Percentiles rank a stretch among this genome's conserved stretches.
Evolutionary conservation across 1,140 invertebrate genomes (phyloP).

Genomic region (Helicoverpa zea): DNA sequence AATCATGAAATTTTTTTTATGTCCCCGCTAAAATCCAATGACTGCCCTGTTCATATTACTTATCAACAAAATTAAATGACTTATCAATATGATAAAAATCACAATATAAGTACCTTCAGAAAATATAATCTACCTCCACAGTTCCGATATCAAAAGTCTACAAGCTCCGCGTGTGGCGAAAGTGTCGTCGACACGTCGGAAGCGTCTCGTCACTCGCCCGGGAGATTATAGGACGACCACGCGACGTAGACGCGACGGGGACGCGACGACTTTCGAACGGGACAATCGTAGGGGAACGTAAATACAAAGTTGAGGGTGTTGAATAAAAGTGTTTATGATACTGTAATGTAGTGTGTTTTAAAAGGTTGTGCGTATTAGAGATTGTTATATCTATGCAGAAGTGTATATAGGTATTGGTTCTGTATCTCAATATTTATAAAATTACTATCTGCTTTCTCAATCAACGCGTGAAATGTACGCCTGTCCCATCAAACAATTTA

Average conservation of each 20-base stretch:
- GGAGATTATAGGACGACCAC: constrained; percentile 50
- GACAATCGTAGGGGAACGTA: constrained; percentile 26
- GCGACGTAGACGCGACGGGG: not conserved
- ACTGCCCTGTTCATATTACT: no score
- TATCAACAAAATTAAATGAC: no score
- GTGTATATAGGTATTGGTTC: no score
- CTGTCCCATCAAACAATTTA: constrained; percentile 13
- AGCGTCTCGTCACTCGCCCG: constrained; percentile 43
- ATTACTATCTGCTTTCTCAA: no score
- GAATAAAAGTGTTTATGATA: constrained; percentile 9
- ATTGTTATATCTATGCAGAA: not conserved
- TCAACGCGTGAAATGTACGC: not conserved
- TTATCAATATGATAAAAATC: not conserved
- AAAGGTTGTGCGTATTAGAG: not conserved
- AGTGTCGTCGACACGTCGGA: constrained; percentile 55
- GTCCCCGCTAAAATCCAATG: no score
- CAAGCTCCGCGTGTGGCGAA: constrained; percentile 34
- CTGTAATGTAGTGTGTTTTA: not conserved
- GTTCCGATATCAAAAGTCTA: constrained; percentile 26
- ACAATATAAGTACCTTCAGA: not conserved
- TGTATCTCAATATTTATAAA: no score
- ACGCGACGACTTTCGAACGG: constrained; percentile 35
- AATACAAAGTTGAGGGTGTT: constrained; percentile 28
- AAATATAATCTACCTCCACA: not conserved
- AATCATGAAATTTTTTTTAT: no score